These are phyloP conservation scores for Vidua macroura DNA, from an alignment of 2,113 vertebrate species.

Conservation along the genomic window DNA sequence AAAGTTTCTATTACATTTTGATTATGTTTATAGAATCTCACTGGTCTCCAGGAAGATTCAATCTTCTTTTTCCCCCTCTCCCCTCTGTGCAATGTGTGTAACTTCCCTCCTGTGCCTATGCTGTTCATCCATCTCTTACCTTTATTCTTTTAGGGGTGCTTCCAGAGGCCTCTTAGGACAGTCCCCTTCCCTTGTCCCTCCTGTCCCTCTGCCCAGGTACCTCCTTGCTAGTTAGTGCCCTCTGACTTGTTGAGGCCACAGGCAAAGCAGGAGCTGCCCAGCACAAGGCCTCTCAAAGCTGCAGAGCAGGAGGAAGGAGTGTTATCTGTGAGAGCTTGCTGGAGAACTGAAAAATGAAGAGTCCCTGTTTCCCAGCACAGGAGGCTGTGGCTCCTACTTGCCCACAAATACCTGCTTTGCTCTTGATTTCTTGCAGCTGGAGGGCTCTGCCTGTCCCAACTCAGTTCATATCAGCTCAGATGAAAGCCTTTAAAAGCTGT, in stretches of 20 bases:
- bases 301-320: not conserved
- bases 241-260: not conserved
- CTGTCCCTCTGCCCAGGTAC: not conserved
- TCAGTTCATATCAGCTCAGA: not conserved
- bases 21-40: constrained; percentile 86
- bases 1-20: constrained; percentile 88
- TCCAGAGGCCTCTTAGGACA: not conserved
- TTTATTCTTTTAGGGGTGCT: not conserved
- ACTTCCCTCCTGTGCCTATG: constrained; percentile 48
- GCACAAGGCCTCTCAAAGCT: not conserved
- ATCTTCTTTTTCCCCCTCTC: constrained; percentile 68
- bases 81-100: constrained; percentile 62
- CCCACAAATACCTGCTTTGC: not conserved
- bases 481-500: not conserved
- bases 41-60: constrained; percentile 80
- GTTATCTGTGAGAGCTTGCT: not conserved
- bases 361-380: not conserved
- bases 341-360: not conserved
- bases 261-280: not conserved
- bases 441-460: not conserved
- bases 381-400: not conserved
- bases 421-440: not conserved
- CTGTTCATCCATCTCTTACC: constrained; percentile 44
- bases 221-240: not conserved
- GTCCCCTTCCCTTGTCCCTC: not conserved